phyloP scores from a whole-genome alignment of 1,140 invertebrate genomes.

The Drosophila yakuba region DNA sequence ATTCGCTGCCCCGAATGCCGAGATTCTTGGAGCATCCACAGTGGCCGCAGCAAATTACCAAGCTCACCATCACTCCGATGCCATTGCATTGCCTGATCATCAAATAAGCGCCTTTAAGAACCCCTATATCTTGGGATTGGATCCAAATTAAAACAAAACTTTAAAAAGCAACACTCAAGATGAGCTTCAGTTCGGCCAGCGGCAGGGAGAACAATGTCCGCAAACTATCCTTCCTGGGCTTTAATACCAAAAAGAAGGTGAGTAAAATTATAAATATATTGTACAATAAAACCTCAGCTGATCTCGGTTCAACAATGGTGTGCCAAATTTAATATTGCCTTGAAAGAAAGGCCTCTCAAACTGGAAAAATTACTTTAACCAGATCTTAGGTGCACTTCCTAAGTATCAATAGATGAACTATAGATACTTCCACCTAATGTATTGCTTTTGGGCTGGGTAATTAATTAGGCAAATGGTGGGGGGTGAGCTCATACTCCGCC shows the following conservation, averaged over 20 bases:
- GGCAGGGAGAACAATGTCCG: slow-evolving; percentile 79
- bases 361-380: neutral
- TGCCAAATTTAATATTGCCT: too few species aligned
- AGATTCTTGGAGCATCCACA: slow-evolving; percentile 71
- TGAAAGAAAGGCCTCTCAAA: too few species aligned
- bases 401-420: slow-evolving; percentile 23
- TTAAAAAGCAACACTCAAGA: slow-evolving; percentile 38
- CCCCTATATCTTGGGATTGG: slow-evolving; percentile 8
- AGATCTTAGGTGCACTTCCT: neutral
- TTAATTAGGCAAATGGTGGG: slow-evolving; percentile 40
- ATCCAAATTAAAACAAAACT: slow-evolving; percentile 8
- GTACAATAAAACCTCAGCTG: neutral
- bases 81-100: slow-evolving; percentile 63
- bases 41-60: slow-evolving; percentile 57
- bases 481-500: slow-evolving; percentile 26
- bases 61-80: slow-evolving; percentile 49
- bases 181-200: slow-evolving; percentile 80
- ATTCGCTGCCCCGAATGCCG: slow-evolving; percentile 68
- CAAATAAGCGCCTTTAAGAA: slow-evolving; percentile 46
- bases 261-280: slow-evolving; percentile 31
- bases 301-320: neutral
- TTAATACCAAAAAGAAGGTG: slow-evolving; percentile 83
- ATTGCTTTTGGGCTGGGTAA: slow-evolving; percentile 19
- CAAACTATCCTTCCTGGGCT: slow-evolving; percentile 78
- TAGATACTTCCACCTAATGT: slow-evolving; percentile 30